Percentiles rank a stretch among this genome's conserved stretches.
Conservation (phyloP, 2,888 invertebrate genomes). For the Nowickia ferox region DNA sequence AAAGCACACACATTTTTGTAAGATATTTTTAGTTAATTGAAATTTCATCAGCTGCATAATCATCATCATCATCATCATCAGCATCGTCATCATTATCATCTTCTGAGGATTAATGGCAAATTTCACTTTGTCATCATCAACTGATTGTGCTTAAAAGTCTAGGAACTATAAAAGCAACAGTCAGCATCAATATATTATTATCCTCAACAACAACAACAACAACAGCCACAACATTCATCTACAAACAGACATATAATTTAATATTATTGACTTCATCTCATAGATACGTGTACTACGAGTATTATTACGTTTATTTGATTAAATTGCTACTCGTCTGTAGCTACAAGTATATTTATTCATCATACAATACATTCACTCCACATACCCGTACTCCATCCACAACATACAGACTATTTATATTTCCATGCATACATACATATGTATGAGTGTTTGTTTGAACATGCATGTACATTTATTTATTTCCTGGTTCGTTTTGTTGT, state of each 20-base stretch:
- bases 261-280: slow-evolving; percentile 30
- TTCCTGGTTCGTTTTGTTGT: slow-evolving; percentile 27
- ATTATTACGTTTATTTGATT: slow-evolving; percentile 59
- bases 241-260: slow-evolving; percentile 16
- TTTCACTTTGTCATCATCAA: slow-evolving; percentile 58
- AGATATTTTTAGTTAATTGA: slow-evolving; percentile 57
- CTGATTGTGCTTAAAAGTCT: slow-evolving; percentile 21
- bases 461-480: not conserved
- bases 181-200: slow-evolving; percentile 15
- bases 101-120: slow-evolving; percentile 62
- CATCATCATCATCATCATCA: not conserved
- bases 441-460: not conserved
- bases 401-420: not conserved
- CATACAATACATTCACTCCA: slow-evolving; percentile 21
- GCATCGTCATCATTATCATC: not conserved
- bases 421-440: not conserved
- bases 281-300: slow-evolving; percentile 54
- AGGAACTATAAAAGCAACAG: slow-evolving; percentile 30
- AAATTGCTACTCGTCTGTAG: slow-evolving; percentile 21
- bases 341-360: slow-evolving; percentile 17
- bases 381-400: not conserved
- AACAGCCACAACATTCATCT: not conserved
- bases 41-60: slow-evolving; percentile 58
- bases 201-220: slow-evolving; percentile 7
- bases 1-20: not conserved